Evolutionary conservation across 2,797 vertebrate genomes (phyloP).

Genomic region (Gallinago stenura): DNA sequence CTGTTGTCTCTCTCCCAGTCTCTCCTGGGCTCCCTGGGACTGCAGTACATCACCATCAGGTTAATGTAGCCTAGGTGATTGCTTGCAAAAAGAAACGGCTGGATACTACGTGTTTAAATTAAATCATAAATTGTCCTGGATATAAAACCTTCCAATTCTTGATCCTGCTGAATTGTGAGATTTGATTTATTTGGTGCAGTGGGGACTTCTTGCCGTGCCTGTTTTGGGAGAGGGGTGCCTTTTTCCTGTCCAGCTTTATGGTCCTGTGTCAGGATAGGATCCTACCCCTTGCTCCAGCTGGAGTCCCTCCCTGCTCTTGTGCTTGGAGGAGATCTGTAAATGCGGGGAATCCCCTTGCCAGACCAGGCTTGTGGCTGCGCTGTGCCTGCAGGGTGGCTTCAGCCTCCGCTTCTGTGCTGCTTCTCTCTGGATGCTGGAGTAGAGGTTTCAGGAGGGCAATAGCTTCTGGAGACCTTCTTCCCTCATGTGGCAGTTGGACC

Average conservation of each 20-base stretch:
- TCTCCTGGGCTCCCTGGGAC: background rate
- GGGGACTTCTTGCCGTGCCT: background rate
- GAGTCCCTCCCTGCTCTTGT: too few relatives aligned
- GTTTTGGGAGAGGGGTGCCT: background rate
- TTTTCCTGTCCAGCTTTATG: background rate
- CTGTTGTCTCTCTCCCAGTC: background rate
- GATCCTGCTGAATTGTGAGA: background rate
- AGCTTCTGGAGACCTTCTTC: background rate
- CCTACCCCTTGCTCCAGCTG: background rate
- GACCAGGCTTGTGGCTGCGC: background rate
- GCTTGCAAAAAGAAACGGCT: constrained; percentile 40
- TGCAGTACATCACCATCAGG: constrained; percentile 13
- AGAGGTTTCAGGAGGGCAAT: background rate
- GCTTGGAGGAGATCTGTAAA: background rate
- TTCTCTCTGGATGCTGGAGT: background rate
- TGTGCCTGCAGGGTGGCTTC: background rate
- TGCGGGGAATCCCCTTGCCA: background rate
- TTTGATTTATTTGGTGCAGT: background rate
- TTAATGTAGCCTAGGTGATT: constrained; percentile 50
- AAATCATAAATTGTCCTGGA: constrained; percentile 42
- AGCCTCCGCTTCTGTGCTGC: background rate
- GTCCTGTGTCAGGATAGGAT: background rate
- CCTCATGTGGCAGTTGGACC: background rate
- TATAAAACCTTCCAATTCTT: constrained; percentile 2
- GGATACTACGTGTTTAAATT: constrained; percentile 45